Evolutionary conservation across 1,140 invertebrate genomes (phyloP), one percentile per base, ranked within the genome.

Genomic region (Zophobas atratus): DNA sequence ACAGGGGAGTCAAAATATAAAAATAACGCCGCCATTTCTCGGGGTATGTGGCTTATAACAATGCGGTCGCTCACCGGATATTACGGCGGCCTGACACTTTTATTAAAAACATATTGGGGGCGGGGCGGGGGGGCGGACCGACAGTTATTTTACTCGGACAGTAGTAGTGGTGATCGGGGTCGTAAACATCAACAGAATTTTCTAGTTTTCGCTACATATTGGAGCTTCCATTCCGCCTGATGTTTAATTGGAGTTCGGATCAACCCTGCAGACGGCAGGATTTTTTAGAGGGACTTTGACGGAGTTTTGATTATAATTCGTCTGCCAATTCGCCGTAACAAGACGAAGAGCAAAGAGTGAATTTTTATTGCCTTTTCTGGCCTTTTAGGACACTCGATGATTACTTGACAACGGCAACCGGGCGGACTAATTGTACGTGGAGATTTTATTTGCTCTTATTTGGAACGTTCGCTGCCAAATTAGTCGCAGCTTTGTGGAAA

Each of bases 1-100:
- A 83, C 79, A 82, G 80, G 81, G 81, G 81, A 82, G 81, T 82
- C 81, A 82, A 82, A 82, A 82, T 82, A 81, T 82, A 82, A 82
- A 81, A 82, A 82, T 82, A 82, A 81, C 80, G 80, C 76, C 81
- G 77, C 79, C 81, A 80, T 81, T 81, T 78, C 81, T 77, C 70
- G 67, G 46, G 33, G 48, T 74, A 77, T 56, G 33, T 38, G 77
- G 33, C 38, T 49, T 67, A 57, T 79, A 79, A 81, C 79, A 81
- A 81, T 81, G 77, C 75, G 77, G 78, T 79, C 39, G 70, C 70
- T 60, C 34, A 70, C 67, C 78, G 79, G 79, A 80, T 78, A 80
- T 80, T 80, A 75, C 78, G 48, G 60, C 70, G 57, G 71, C 57
- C 51, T 55, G 51, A 79, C 74, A 78, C 51, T 79, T 76, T 79